Conservation (phyloP, 2,797 vertebrate genomes). For the Pipistrellus nathusii region DNA sequence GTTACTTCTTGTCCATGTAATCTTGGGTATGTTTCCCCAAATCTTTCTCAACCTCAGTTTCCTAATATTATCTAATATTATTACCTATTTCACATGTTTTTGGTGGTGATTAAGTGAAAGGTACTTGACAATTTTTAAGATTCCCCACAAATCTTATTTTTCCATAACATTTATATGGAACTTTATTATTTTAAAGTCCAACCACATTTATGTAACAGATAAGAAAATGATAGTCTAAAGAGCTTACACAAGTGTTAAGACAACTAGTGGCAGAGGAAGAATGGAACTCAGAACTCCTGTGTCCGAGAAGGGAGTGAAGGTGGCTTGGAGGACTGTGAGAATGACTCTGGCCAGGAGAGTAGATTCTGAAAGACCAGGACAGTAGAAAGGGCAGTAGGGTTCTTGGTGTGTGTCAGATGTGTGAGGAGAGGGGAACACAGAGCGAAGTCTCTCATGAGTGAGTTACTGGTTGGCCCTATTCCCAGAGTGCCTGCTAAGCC, state of each 20-base stretch:
- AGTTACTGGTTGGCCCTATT: slow-evolving; percentile 17
- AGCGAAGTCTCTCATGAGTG: slow-evolving; percentile 48
- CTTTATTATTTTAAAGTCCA: slow-evolving; percentile 13
- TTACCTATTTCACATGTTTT: background rate
- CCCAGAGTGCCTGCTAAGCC: background rate
- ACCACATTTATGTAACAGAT: background rate
- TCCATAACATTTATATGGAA: background rate
- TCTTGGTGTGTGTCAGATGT: background rate
- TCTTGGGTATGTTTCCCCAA: background rate
- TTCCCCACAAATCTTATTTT: background rate
- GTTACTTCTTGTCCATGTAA: background rate
- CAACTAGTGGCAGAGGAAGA: background rate
- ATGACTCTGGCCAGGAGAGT: background rate
- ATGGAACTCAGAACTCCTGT: background rate
- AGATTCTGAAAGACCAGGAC: background rate
- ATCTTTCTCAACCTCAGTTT: background rate
- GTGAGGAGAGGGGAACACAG: background rate
- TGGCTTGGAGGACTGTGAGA: background rate
- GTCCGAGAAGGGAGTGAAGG: background rate
- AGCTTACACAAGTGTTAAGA: background rate
- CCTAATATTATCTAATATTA: background rate
- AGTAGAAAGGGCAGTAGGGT: background rate
- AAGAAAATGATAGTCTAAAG: background rate
- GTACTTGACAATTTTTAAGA: background rate
- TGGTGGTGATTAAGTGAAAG: background rate